phyloP scores from a whole-genome alignment of 1,140 invertebrate species.

The Nasonia giraulti region DNA sequence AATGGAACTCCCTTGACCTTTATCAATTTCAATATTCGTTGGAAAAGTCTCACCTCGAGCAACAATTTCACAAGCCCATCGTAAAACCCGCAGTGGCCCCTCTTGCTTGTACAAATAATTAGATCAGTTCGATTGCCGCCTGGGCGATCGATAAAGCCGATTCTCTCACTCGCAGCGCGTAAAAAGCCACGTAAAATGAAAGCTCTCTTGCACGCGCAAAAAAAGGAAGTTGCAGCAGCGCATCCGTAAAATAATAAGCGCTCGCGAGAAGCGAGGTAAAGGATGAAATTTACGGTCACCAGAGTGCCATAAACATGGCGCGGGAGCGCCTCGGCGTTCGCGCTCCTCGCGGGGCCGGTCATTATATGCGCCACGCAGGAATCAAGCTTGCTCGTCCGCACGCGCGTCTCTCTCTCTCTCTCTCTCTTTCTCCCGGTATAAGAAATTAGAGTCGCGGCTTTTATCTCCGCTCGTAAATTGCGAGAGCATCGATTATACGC shows the following conservation, averaged over 20 bases:
- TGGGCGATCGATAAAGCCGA: background rate
- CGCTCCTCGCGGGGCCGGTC: background rate
- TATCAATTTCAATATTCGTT: too few relatives aligned
- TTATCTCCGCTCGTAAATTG: slow-evolving; percentile 36
- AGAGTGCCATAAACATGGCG: slow-evolving; percentile 13
- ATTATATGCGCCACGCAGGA: slow-evolving; percentile 25
- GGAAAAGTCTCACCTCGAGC: background rate
- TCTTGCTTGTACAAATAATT: background rate
- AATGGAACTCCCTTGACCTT: too few relatives aligned
- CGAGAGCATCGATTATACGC: slow-evolving; percentile 23
- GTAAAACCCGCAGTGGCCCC: background rate
- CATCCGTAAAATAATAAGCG: slow-evolving; percentile 23
- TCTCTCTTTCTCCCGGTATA: background rate
- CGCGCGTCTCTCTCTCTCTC: slow-evolving; percentile 6
- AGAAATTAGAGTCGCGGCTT: slow-evolving; percentile 33
- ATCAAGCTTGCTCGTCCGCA: background rate
- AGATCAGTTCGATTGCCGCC: background rate
- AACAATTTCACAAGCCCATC: background rate
- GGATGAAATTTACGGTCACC: slow-evolving; percentile 13
- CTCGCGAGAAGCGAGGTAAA: background rate
- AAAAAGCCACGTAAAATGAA: background rate
- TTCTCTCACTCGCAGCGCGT: background rate
- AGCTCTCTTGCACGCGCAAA: background rate
- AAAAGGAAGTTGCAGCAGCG: background rate
- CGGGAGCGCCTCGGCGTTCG: background rate